Conservation (phyloP, 2,888 invertebrate species). For the Megalurothrips usitatus region DNA sequence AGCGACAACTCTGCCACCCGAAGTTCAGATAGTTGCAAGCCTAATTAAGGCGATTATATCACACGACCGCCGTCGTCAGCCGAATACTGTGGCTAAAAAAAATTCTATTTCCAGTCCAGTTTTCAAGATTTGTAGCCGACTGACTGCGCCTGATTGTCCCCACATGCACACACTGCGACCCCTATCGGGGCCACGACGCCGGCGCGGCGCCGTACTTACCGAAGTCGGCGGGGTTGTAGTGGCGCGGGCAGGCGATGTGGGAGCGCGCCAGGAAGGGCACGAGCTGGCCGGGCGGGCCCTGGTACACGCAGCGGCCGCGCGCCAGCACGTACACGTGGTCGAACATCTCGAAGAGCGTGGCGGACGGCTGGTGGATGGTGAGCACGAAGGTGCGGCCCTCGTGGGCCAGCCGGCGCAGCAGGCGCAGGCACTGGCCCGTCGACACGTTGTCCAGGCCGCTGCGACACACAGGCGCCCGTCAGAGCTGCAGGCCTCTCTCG, state of each 20-base stretch:
- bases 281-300: slow-evolving; percentile 58
- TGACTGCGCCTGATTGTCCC: no score
- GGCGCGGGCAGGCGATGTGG: slow-evolving; percentile 57
- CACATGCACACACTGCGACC: no score
- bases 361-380: slow-evolving; percentile 67
- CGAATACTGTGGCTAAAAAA: no score
- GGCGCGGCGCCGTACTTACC: slow-evolving; percentile 49
- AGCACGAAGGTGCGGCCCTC: slow-evolving; percentile 65
- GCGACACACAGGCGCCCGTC: background rate
- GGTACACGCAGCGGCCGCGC: slow-evolving; percentile 60
- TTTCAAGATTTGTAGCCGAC: no score
- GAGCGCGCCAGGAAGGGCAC: slow-evolving; percentile 56
- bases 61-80: no score
- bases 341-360: slow-evolving; percentile 58
- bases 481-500: no score
- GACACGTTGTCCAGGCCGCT: slow-evolving; percentile 65
- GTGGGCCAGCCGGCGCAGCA: slow-evolving; percentile 55
- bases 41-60: no score
- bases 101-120: no score
- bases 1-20: no score
- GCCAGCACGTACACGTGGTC: slow-evolving; percentile 63
- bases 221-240: slow-evolving; percentile 67
- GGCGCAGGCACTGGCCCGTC: slow-evolving; percentile 56
- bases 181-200: no score
- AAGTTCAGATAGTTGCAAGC: no score